Percentiles rank a stretch among this genome's conserved stretches.
phyloP scores from a whole-genome alignment of 2,888 invertebrate species.

The Chalcis sispes region DNA sequence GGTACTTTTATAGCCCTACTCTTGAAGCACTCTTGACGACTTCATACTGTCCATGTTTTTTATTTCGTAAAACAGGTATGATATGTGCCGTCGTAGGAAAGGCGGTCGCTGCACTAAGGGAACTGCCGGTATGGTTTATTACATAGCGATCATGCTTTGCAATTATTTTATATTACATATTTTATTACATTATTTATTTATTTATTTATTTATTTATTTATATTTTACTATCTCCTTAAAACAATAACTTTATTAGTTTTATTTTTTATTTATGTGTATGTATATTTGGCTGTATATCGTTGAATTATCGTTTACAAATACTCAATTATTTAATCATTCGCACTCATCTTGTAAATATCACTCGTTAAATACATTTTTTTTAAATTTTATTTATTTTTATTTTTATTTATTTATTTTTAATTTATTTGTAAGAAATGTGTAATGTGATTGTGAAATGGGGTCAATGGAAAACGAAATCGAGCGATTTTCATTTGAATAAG shows the following conservation, averaged over 20 bases:
- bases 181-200: slow-evolving; percentile 14
- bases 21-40: slow-evolving; percentile 63
- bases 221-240: not conserved
- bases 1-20: slow-evolving; percentile 50
- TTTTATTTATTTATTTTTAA: no score
- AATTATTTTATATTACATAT: slow-evolving; percentile 32
- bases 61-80: slow-evolving; percentile 87
- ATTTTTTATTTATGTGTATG: not conserved
- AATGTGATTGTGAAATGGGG: slow-evolving; percentile 39
- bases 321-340: slow-evolving; percentile 20
- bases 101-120: slow-evolving; percentile 98
- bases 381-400: no score
- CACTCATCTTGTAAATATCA: slow-evolving; percentile 51
- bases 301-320: slow-evolving; percentile 13
- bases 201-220: slow-evolving; percentile 5
- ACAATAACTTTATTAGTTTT: slow-evolving; percentile 7
- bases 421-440: slow-evolving; percentile 8
- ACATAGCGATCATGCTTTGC: slow-evolving; percentile 64
- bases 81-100: slow-evolving; percentile 97
- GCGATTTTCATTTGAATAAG: slow-evolving; percentile 55
- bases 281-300: slow-evolving; percentile 3
- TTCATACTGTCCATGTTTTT: slow-evolving; percentile 73
- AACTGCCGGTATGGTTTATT: slow-evolving; percentile 92
- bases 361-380: no score
- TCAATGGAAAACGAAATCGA: slow-evolving; percentile 36